Evolutionary conservation across 30 jellyfish, hydroid and myxozoan species (phyloP).

Genomic region (Phacellophora camtschatica): DNA sequence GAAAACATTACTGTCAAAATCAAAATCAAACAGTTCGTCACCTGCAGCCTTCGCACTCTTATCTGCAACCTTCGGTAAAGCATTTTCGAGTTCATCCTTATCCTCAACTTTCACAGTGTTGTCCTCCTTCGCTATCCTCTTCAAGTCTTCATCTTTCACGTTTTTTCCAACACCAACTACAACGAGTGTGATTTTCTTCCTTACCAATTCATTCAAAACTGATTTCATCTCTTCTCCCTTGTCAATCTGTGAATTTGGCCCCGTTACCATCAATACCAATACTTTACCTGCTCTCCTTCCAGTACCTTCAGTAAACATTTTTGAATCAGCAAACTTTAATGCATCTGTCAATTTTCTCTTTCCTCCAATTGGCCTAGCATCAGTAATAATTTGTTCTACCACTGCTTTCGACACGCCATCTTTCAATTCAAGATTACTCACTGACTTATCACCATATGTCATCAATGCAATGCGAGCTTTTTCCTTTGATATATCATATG

Average conservation of each 20-base stretch:
- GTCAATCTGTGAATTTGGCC: neutral
- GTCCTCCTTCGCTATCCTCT: neutral
- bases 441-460: slow-evolving; percentile 20
- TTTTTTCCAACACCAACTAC: slow-evolving; percentile 43
- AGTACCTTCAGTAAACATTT: slow-evolving; percentile 15
- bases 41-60: slow-evolving; percentile 20
- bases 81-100: neutral
- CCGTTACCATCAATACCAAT: slow-evolving; percentile 30
- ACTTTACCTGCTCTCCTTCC: slow-evolving; percentile 16
- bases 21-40: too few relatives aligned
- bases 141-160: neutral
- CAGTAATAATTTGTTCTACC: slow-evolving; percentile 18
- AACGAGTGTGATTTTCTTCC: neutral
- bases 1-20: too few relatives aligned
- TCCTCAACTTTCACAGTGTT: neutral
- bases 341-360: slow-evolving; percentile 15
- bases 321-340: neutral
- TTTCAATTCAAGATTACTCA: neutral
- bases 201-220: neutral
- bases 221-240: neutral
- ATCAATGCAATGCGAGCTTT: slow-evolving; percentile 61
- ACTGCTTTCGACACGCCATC: slow-evolving; percentile 16
- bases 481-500: slow-evolving; percentile 30
- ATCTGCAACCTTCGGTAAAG: neutral
- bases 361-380: slow-evolving; percentile 41